Conservation (phyloP, 2,113 vertebrate genomes). For the Tachycineta bicolor region DNA sequence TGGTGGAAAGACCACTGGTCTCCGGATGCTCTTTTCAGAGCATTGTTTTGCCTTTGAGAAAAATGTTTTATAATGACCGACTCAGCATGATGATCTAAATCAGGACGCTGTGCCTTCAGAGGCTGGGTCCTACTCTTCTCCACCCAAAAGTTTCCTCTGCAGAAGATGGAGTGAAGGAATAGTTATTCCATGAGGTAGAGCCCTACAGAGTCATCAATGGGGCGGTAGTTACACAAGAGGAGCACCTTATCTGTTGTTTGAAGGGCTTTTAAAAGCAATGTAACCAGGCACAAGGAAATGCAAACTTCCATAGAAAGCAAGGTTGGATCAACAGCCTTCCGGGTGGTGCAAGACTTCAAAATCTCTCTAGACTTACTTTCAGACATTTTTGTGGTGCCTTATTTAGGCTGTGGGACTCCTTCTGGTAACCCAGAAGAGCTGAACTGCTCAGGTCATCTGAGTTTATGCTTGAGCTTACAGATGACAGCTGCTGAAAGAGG, state of each 20-base stretch:
- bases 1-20: neutral
- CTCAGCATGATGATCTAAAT: neutral
- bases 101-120: neutral
- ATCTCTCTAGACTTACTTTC: neutral
- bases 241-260: neutral
- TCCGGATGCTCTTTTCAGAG: neutral
- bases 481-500: neutral
- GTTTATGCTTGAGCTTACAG: neutral
- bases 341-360: neutral
- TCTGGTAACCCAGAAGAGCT: neutral
- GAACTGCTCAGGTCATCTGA: neutral
- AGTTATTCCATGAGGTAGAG: neutral
- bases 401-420: neutral
- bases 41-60: neutral
- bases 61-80: neutral
- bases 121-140: neutral
- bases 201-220: fast-evolving
- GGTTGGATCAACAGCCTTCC: neutral
- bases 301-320: neutral
- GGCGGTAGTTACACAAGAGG: neutral
- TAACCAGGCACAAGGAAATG: neutral
- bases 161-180: neutral
- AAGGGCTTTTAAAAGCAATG: neutral
- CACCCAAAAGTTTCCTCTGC: neutral
- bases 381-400: neutral